Evolutionary conservation across 1,140 invertebrate genomes (phyloP).

Genomic region (Sitobion miscanthi): DNA sequence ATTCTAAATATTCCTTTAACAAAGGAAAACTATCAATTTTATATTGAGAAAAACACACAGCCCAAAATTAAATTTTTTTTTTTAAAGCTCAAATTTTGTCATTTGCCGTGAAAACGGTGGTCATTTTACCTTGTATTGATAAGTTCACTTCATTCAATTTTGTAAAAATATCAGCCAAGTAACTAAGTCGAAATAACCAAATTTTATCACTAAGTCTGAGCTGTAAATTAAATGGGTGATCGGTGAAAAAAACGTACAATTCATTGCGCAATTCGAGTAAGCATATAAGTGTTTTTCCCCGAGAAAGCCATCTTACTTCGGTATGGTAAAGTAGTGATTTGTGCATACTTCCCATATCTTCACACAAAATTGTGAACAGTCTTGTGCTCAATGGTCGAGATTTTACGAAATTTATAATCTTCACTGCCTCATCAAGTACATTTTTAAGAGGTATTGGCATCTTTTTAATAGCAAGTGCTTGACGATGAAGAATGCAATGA

Average conservation of each 20-base stretch:
- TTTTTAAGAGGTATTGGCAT: no score
- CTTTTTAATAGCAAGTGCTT: no score
- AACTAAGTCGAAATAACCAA: not conserved
- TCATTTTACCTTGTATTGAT: not conserved
- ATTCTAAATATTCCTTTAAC: not conserved
- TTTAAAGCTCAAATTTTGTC: not conserved
- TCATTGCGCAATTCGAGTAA: no score
- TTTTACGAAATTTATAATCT: no score
- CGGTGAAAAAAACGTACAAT: not conserved
- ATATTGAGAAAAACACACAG: not conserved
- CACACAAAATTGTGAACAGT: no score
- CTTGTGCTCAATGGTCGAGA: no score
- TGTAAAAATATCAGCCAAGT: not conserved
- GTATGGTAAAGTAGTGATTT: no score
- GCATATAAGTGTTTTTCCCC: no score
- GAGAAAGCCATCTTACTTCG: no score
- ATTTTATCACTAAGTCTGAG: not conserved
- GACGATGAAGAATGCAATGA: no score
- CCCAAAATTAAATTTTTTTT: slow-evolving; percentile 24
- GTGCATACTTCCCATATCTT: no score
- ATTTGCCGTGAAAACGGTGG: not conserved
- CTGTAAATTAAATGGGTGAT: not conserved
- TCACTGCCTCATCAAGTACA: no score
- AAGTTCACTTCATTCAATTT: not conserved
- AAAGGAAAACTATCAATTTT: not conserved